phyloP scores from a whole-genome alignment of 2,888 invertebrate genomes.

The Oxystoma pomonae region DNA sequence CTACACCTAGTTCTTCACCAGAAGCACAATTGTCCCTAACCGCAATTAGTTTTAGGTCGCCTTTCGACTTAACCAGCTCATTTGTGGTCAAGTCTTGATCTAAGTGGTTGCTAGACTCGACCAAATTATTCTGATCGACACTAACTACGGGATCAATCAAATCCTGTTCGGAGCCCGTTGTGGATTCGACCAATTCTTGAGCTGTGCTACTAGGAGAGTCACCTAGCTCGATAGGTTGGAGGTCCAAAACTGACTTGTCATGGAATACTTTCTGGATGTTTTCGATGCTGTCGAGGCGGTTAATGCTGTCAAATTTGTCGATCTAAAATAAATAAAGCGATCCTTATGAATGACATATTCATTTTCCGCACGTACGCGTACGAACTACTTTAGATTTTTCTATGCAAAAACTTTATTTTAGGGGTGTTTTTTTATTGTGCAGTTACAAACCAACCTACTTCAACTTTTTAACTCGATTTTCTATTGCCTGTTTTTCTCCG shows the following conservation, averaged over 20 bases:
- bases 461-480: too few relatives aligned
- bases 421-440: too few relatives aligned
- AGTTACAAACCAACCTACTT: too few relatives aligned
- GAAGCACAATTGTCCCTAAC: background rate
- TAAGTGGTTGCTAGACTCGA: background rate
- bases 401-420: too few relatives aligned
- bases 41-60: background rate
- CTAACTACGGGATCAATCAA: background rate
- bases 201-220: conserved; percentile 2
- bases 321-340: conserved; percentile 32
- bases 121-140: background rate
- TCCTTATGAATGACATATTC: too few relatives aligned
- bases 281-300: conserved; percentile 50
- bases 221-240: conserved; percentile 30
- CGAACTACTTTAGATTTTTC: too few relatives aligned
- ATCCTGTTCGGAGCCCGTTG: background rate
- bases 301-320: conserved; percentile 50
- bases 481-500: too few relatives aligned
- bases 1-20: background rate
- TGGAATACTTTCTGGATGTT: conserved; percentile 54
- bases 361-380: too few relatives aligned
- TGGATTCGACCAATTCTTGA: background rate
- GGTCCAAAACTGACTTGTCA: conserved; percentile 55
- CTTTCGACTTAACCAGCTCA: background rate
- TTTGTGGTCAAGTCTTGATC: background rate